phyloP scores from a whole-genome alignment of 2,113 vertebrate species.

The Epinephelus fuscoguttatus region DNA sequence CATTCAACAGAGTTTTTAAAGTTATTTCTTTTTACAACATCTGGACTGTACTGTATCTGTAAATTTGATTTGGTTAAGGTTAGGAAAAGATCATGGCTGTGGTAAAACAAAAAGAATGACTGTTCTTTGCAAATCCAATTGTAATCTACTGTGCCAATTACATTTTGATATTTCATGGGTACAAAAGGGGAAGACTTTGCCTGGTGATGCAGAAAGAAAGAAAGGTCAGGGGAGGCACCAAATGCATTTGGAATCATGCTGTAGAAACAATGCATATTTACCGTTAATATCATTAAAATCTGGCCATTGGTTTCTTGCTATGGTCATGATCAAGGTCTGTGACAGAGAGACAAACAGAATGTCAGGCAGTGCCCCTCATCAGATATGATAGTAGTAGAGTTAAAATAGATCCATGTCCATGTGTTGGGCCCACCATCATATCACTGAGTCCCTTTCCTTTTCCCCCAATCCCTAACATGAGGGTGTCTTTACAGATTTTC shows the following conservation, averaged over 20 bases:
- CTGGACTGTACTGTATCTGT: neutral
- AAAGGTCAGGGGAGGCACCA: neutral
- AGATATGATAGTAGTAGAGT: neutral
- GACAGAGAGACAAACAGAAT: neutral
- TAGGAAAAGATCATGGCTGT: neutral
- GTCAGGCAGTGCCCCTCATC: neutral
- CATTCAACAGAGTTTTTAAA: neutral
- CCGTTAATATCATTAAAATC: neutral
- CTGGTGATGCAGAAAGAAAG: neutral
- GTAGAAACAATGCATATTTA: neutral
- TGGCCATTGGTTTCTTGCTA: neutral
- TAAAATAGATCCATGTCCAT: conserved; percentile 1
- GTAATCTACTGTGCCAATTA: too few species aligned
- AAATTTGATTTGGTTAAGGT: neutral
- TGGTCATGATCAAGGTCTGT: neutral
- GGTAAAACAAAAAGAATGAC: neutral
- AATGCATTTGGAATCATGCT: neutral
- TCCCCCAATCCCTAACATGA: neutral
- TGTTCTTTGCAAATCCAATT: too few species aligned
- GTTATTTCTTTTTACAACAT: neutral
- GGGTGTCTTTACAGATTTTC: neutral
- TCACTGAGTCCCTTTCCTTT: neutral
- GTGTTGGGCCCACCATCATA: neutral
- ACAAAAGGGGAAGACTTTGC: neutral
- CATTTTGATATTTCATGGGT: too few species aligned